These are phyloP conservation scores for Pyrrhia umbra DNA, from an alignment of 2,888 invertebrate species.

Conservation along the genomic window DNA sequence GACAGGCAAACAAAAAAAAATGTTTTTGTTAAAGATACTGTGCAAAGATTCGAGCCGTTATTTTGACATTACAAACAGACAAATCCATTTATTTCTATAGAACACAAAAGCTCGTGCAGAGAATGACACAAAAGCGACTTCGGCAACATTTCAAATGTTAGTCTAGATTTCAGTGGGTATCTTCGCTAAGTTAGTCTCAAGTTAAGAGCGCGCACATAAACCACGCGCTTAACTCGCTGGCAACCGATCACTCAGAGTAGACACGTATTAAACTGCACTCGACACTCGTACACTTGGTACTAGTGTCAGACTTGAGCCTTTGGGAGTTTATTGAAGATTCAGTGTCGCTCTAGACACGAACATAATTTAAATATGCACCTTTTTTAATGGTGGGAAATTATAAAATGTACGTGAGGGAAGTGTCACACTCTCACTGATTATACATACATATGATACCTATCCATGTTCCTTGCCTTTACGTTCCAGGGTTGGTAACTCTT, in stretches of 20 bases:
- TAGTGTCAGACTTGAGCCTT: constrained; percentile 5
- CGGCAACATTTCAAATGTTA: constrained; percentile 21
- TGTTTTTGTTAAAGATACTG: no score
- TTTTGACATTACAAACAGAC: no score
- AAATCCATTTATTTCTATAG: neutral
- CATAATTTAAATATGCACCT: no score
- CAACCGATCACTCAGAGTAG: constrained; percentile 48
- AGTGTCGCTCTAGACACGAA: neutral
- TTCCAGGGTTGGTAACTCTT: no score
- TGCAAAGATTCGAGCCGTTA: no score
- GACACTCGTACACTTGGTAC: neutral
- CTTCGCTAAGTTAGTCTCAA: constrained; percentile 24
- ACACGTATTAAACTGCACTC: constrained; percentile 50
- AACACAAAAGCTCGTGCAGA: neutral
- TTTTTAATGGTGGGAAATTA: no score
- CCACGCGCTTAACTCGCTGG: constrained; percentile 17
- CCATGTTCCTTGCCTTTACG: no score
- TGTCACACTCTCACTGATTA: no score
- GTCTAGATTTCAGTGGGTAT: constrained; percentile 40
- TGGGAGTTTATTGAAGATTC: neutral
- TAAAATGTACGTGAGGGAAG: no score
- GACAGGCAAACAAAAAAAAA: no score
- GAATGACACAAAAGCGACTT: constrained; percentile 3
- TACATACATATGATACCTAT: no score
- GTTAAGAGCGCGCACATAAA: constrained; percentile 32